Evolutionary conservation across 2,888 invertebrate species (phyloP).

Genomic region (Dromius quadrimaculatus): DNA sequence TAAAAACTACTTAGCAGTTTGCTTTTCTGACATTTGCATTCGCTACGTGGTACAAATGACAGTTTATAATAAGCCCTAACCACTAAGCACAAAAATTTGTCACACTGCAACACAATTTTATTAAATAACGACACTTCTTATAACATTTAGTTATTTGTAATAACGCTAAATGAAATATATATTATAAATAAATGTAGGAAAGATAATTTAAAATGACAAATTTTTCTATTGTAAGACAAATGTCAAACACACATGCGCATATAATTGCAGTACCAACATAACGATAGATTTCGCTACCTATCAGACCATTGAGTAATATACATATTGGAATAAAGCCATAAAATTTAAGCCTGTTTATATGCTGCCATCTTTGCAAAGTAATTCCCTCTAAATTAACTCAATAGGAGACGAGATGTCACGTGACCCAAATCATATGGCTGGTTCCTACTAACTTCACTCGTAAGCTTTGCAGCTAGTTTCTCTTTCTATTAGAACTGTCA

Average conservation of each 20-base stretch:
- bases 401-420: too few relatives aligned
- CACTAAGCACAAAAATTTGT: background rate
- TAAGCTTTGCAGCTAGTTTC: too few relatives aligned
- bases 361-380: too few relatives aligned
- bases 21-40: conserved; percentile 46
- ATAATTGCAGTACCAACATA: background rate
- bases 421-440: too few relatives aligned
- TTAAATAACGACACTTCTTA: background rate
- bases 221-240: background rate
- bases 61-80: conserved; percentile 16
- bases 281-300: conserved; percentile 3
- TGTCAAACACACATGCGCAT: conserved; percentile 11
- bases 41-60: conserved; percentile 49
- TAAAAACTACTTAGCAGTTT: conserved; percentile 38
- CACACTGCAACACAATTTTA: background rate
- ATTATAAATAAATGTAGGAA: background rate
- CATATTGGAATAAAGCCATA: too few relatives aligned
- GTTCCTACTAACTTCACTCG: too few relatives aligned
- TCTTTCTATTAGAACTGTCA: too few relatives aligned
- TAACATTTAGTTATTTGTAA: background rate
- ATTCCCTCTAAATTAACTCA: too few relatives aligned
- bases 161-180: background rate
- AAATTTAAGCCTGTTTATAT: too few relatives aligned
- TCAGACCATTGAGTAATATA: background rate
- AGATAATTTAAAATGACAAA: background rate